Evolutionary conservation across 1,140 invertebrate genomes (phyloP), one percentile per base, ranked within the genome.

Genomic region (Saxidomus purpurata): DNA sequence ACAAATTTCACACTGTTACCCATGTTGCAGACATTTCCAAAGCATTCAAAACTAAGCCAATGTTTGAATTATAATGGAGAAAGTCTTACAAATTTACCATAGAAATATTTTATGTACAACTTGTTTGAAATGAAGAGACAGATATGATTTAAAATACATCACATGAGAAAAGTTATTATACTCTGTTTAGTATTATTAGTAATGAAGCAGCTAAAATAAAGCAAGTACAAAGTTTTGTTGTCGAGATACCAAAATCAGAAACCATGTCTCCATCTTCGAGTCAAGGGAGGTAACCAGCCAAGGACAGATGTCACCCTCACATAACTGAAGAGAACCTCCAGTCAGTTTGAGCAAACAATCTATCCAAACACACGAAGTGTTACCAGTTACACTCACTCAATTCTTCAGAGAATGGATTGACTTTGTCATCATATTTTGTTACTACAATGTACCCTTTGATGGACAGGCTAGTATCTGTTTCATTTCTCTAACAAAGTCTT

Each of bases 351-450:
- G 40, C 63, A 49, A 47, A 36, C 40, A 67, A 28, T 69, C 28
- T 47, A 28, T n/a, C 83, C 63, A 67, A 82, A 63, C 63, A 71
- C 52, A 25, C 34, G n/a, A 52, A n/a, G 52, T 55, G 83, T 59
- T 55, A 85, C 83, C 83, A n/a, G 83, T 85, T 34, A 76, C 63
- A n/a, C 61, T 40, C 43, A 43, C 67, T 40, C 17, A 49, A 85
- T 40, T 31, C 43, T 22, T 85, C 83, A 85, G 83, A 71, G 83
- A 85, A 85, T 85, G 83, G 83, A 85, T 88, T 67, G 71, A 89
- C 67, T 69, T 69, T 85, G 40, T 88, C 77, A 76, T 59, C 55
- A 82, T 74, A 4, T 74, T 40, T 55, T 31, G 25, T 28, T 22
- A n/a, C n/a, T n/a, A n/a, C n/a, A n/a, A n/a, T n/a, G n/a, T n/a